A percentile compares a stretch with the other conserved stretches of the same genome.
These are phyloP conservation scores for Thera obeliscata DNA, from an alignment of 2,888 invertebrate species.

Conservation along the genomic window DNA sequence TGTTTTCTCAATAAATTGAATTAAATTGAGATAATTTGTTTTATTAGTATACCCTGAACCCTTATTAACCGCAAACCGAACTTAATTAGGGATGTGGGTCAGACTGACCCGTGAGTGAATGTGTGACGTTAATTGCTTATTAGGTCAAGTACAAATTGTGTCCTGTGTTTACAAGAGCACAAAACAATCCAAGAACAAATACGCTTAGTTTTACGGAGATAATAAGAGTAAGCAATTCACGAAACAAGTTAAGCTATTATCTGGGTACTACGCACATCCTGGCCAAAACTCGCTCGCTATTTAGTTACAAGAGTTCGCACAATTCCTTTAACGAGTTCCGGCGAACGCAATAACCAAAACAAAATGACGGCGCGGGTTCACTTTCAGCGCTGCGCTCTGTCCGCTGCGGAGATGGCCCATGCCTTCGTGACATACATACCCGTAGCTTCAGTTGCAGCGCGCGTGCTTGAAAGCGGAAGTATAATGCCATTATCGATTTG, in stretches of 20 bases:
- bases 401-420: neutral
- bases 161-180: conserved; percentile 23
- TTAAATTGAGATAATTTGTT: conserved; percentile 35
- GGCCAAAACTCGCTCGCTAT: conserved; percentile 31
- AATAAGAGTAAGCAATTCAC: conserved; percentile 23
- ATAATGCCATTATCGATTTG: conserved; percentile 83
- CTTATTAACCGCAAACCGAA: conserved; percentile 24
- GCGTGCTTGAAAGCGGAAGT: conserved; percentile 80
- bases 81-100: conserved; percentile 41
- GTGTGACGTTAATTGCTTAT: conserved; percentile 35
- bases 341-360: conserved; percentile 36
- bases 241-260: conserved; percentile 37
- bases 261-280: conserved; percentile 30
- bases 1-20: conserved; percentile 43
- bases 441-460: conserved; percentile 68
- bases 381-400: conserved; percentile 17
- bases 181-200: conserved; percentile 8
- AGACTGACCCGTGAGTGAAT: conserved; percentile 17
- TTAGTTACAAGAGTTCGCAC: conserved; percentile 39
- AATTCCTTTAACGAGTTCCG: conserved; percentile 38
- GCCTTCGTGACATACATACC: conserved; percentile 54
- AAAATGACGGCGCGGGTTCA: conserved; percentile 23
- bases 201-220: conserved; percentile 3
- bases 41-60: conserved; percentile 33
- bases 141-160: conserved; percentile 34